A percentile compares a stretch with the other conserved stretches of the same genome.
phyloP scores from a whole-genome alignment of 1,140 invertebrate genomes.

The Plectrocnemia conspersa region DNA sequence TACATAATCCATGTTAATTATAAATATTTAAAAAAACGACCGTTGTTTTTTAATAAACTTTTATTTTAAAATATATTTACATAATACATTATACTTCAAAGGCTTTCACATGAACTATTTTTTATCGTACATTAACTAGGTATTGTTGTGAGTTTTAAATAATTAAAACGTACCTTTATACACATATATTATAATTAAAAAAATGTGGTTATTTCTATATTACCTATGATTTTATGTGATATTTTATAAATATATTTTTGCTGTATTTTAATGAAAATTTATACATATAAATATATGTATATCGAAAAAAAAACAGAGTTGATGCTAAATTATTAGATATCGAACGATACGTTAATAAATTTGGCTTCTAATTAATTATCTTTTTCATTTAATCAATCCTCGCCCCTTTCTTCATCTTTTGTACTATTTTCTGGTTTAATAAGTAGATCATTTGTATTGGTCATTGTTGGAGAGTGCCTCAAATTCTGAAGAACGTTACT shows the following conservation, averaged over 20 bases:
- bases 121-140: not conserved
- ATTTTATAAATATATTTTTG: slow-evolving; percentile 29
- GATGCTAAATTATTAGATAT: slow-evolving; percentile 32
- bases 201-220: slow-evolving; percentile 18
- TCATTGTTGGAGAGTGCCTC: slow-evolving; percentile 1
- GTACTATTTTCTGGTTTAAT: too few relatives aligned
- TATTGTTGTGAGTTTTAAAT: slow-evolving; percentile 14
- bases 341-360: slow-evolving; percentile 27
- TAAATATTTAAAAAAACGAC: not conserved
- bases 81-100: not conserved
- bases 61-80: not conserved
- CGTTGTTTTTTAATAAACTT: not conserved
- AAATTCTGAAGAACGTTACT: slow-evolving; percentile 17
- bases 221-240: slow-evolving; percentile 26
- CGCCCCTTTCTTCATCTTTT: not conserved
- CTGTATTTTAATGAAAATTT: slow-evolving; percentile 6
- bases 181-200: slow-evolving; percentile 5
- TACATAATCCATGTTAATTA: not conserved
- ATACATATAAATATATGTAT: slow-evolving; percentile 18
- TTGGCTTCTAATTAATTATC: slow-evolving; percentile 23
- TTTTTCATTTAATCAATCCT: not conserved
- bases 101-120: slow-evolving; percentile 4
- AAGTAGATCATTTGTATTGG: too few relatives aligned
- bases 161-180: slow-evolving; percentile 7
- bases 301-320: slow-evolving; percentile 18